Evolutionary conservation across 2,797 vertebrate genomes (phyloP).

Genomic region (Poeciliopsis paucimaculata): DNA sequence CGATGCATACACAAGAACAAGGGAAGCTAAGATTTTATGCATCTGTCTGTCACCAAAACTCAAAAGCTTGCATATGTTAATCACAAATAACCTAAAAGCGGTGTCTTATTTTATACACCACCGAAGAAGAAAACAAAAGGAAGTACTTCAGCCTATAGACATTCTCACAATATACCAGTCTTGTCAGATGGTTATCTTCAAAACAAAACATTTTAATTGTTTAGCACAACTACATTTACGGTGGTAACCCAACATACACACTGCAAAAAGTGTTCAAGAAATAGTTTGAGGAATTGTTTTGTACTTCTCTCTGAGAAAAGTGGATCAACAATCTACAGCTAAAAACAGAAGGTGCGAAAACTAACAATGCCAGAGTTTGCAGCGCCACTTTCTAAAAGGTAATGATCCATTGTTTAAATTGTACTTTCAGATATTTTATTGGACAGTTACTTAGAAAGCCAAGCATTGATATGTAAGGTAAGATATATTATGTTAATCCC

Average conservation of each 20-base stretch:
- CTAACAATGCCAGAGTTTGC: no score
- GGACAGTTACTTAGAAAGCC: no score
- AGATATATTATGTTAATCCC: no score
- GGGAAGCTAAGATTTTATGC: constrained; percentile 15
- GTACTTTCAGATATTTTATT: no score
- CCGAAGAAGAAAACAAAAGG: not conserved
- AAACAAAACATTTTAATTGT: not conserved
- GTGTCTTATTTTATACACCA: constrained; percentile 24
- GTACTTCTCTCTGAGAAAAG: not conserved
- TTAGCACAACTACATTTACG: not conserved
- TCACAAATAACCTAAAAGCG: constrained; percentile 23
- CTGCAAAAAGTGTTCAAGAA: not conserved
- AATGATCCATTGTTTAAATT: no score
- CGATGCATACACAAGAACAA: constrained; percentile 13
- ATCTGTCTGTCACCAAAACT: constrained; percentile 3
- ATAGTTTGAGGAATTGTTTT: not conserved
- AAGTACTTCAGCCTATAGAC: not conserved
- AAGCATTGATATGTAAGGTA: no score
- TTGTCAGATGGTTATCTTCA: not conserved
- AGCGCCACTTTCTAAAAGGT: no score
- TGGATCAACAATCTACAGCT: no score
- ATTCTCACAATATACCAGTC: not conserved
- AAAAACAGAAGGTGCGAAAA: no score
- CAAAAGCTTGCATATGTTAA: not conserved
- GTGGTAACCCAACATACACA: not conserved